A percentile compares a stretch with the other conserved stretches of the same genome.
phyloP scores from a whole-genome alignment of 2,113 vertebrate species.

The Burhinus bistriatus region DNA sequence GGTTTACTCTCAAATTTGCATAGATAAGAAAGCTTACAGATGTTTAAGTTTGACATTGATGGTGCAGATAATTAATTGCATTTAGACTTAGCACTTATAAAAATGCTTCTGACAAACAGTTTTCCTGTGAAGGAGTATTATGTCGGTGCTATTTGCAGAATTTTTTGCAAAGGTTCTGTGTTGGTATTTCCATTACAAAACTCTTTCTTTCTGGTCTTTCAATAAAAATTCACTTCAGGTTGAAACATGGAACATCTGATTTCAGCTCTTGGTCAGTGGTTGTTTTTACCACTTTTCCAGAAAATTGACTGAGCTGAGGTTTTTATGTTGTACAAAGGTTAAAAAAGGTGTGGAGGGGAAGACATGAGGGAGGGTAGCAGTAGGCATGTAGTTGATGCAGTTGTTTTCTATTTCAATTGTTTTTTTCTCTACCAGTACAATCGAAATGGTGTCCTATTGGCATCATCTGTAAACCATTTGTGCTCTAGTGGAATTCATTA shows the following conservation, averaged over 20 bases:
- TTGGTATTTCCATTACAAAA: conserved; percentile 30
- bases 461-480: neutral
- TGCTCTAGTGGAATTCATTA: neutral
- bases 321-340: conserved; percentile 38
- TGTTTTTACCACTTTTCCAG: conserved; percentile 52
- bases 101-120: neutral
- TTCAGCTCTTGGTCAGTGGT: neutral
- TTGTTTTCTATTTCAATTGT: neutral
- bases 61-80: neutral
- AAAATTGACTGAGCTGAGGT: conserved; percentile 33
- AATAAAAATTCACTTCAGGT: conserved; percentile 14
- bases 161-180: neutral
- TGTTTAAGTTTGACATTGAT: neutral
- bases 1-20: neutral
- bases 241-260: conserved; percentile 16
- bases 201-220: conserved; percentile 9
- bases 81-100: neutral
- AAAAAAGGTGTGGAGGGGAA: neutral
- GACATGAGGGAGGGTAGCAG: neutral
- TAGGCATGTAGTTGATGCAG: neutral
- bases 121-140: neutral
- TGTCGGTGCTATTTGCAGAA: neutral
- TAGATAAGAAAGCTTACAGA: neutral
- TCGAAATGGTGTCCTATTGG: neutral
- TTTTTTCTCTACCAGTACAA: neutral